These are phyloP conservation scores for Ciconia boyciana DNA, from an alignment of 2,113 vertebrate genomes.

Conservation along the genomic window DNA sequence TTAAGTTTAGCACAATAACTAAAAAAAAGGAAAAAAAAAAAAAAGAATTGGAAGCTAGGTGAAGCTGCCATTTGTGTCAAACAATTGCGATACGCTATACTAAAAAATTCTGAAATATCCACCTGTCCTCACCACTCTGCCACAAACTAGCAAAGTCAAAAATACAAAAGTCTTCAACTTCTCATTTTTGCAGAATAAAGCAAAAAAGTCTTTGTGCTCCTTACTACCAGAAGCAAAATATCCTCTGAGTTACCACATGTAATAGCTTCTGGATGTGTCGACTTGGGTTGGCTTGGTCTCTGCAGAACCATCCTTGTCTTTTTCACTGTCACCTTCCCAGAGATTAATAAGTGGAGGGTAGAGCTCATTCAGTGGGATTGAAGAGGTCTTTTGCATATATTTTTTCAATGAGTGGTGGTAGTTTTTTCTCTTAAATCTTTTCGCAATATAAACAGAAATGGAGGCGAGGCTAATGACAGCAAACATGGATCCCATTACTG, in stretches of 20 bases:
- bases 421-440: slow-evolving; percentile 95
- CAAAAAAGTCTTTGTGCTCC: slow-evolving; percentile 87
- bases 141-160: slow-evolving; percentile 86
- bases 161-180: slow-evolving; percentile 78
- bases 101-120: slow-evolving; percentile 79
- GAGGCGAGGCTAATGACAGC: slow-evolving; percentile 89
- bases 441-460: slow-evolving; percentile 84
- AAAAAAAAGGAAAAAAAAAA: slow-evolving; percentile 14
- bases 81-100: slow-evolving; percentile 83
- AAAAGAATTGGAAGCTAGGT: slow-evolving; percentile 72
- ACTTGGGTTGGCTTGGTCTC: slow-evolving; percentile 92
- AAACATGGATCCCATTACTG: slow-evolving; percentile 91
- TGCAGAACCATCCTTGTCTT: slow-evolving; percentile 89
- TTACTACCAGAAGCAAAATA: slow-evolving; percentile 81
- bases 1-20: slow-evolving; percentile 81
- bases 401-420: slow-evolving; percentile 97
- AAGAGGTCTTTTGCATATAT: slow-evolving; percentile 99
- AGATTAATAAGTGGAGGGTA: slow-evolving; percentile 98
- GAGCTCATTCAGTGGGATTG: slow-evolving; percentile 95
- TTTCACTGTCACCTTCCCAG: slow-evolving; percentile 96
- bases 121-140: slow-evolving; percentile 74
- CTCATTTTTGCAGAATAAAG: slow-evolving; percentile 88
- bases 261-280: slow-evolving; percentile 98
- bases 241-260: slow-evolving; percentile 93
- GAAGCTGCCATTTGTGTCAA: slow-evolving; percentile 81